Evolutionary conservation across 2,113 vertebrate genomes (phyloP).

Genomic region (Diadophis punctatus): DNA sequence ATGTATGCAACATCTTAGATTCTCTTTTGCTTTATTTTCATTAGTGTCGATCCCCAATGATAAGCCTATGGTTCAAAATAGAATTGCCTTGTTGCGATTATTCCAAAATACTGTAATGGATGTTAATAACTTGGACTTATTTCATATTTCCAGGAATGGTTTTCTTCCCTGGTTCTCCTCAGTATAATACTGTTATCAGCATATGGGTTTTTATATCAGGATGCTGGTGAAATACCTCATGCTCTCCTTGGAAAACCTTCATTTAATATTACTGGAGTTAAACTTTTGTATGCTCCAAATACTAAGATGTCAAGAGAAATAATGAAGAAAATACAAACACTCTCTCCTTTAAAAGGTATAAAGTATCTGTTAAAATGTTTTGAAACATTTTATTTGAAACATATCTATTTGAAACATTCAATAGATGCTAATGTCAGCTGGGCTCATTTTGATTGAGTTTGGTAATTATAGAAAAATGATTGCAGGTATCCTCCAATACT

Average conservation of each 20-base stretch:
- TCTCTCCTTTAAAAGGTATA: constrained; percentile 42
- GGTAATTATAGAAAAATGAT: not conserved
- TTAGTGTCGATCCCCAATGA: not conserved
- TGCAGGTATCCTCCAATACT: not conserved
- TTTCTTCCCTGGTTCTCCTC: constrained; percentile 60
- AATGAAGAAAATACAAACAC: constrained; percentile 76
- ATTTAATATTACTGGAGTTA: constrained; percentile 9
- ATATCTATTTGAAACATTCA: not conserved
- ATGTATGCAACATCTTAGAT: not conserved
- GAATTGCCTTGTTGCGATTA: not conserved
- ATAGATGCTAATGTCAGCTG: not conserved
- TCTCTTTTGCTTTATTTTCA: not conserved
- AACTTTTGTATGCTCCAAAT: constrained; percentile 68
- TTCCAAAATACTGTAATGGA: not conserved
- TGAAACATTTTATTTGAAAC: too few species aligned
- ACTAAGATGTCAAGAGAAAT: constrained; percentile 71
- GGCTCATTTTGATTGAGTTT: not conserved
- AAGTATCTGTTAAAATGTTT: not conserved
- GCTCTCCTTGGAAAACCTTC: constrained; percentile 7
- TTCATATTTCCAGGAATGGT: constrained; percentile 69
- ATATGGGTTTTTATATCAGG: accelerated
- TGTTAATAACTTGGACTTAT: not conserved
- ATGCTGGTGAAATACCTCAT: not conserved
- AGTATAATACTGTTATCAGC: accelerated
- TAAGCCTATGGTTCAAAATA: not conserved